A percentile compares a stretch with the other conserved stretches of the same genome.
phyloP scores from a whole-genome alignment of 2,888 invertebrate genomes.

The Halocaridina rubra region DNA sequence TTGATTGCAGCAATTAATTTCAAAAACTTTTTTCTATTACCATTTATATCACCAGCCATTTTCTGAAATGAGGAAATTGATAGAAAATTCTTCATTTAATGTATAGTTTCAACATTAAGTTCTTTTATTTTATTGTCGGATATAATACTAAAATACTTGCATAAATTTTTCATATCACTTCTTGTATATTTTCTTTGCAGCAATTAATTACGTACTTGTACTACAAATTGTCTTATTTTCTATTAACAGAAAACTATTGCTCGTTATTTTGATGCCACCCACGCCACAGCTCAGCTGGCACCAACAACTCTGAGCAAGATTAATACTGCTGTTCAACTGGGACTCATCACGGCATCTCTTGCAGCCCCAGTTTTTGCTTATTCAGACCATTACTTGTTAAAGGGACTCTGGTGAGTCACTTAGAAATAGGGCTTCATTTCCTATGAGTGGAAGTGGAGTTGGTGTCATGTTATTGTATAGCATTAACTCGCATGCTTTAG shows the following conservation, averaged over 20 bases:
- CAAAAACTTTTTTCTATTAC: too few species aligned
- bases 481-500: not conserved
- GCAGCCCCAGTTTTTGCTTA: constrained; percentile 92
- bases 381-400: constrained; percentile 82
- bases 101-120: too few species aligned
- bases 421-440: not conserved
- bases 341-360: constrained; percentile 85
- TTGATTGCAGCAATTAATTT: too few species aligned
- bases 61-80: too few species aligned
- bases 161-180: not conserved
- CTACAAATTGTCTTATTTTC: too few species aligned
- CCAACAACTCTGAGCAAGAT: constrained; percentile 95
- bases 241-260: constrained; percentile 84
- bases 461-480: not conserved
- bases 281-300: constrained; percentile 90
- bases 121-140: too few species aligned
- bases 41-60: too few species aligned
- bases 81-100: too few species aligned
- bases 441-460: not conserved
- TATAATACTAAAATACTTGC: too few species aligned
- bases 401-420: constrained; percentile 77
- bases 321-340: constrained; percentile 90
- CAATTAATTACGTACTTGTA: too few species aligned
- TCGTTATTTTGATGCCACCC: constrained; percentile 91
- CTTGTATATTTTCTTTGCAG: too few species aligned